Percentiles rank a stretch among this genome's conserved stretches.
Evolutionary conservation across 53 echinoderm and acorn worm genomes (phyloP).

Genomic region (Hippasteria phrygiana): DNA sequence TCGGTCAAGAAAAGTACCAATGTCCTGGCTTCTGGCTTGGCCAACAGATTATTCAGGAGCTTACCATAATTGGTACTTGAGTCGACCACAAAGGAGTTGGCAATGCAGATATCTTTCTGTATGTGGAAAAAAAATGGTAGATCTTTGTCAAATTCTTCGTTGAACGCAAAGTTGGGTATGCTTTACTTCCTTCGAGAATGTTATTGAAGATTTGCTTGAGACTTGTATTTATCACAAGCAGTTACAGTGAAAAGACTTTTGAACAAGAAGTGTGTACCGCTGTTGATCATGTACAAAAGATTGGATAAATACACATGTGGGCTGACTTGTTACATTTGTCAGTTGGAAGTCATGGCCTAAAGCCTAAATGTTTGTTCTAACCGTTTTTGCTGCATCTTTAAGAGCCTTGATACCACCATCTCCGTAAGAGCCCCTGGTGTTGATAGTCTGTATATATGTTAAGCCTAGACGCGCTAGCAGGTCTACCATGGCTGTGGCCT

Average conservation of each 20-base stretch:
- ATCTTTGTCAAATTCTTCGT: not conserved
- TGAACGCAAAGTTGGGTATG: not conserved
- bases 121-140: not conserved
- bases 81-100: conserved; percentile 55
- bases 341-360: too few relatives aligned
- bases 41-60: conserved; percentile 50
- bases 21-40: conserved; percentile 66
- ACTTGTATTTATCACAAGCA: too few relatives aligned
- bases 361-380: not conserved
- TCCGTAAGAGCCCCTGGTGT: conserved; percentile 60
- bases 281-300: too few relatives aligned
- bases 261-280: too few relatives aligned
- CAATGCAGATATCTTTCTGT: conserved; percentile 70
- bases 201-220: too few relatives aligned
- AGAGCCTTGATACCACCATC: conserved; percentile 49
- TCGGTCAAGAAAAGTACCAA: conserved; percentile 58
- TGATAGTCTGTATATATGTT: conserved; percentile 68
- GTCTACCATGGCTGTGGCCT: conserved; percentile 65
- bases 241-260: too few relatives aligned
- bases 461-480: conserved; percentile 51
- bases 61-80: conserved; percentile 53
- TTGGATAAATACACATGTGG: too few relatives aligned
- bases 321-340: too few relatives aligned
- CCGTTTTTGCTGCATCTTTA: conserved; percentile 47
- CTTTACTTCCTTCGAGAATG: too few relatives aligned